Conservation (phyloP, 2,797 vertebrate genomes). For the Numenius phaeopus region DNA sequence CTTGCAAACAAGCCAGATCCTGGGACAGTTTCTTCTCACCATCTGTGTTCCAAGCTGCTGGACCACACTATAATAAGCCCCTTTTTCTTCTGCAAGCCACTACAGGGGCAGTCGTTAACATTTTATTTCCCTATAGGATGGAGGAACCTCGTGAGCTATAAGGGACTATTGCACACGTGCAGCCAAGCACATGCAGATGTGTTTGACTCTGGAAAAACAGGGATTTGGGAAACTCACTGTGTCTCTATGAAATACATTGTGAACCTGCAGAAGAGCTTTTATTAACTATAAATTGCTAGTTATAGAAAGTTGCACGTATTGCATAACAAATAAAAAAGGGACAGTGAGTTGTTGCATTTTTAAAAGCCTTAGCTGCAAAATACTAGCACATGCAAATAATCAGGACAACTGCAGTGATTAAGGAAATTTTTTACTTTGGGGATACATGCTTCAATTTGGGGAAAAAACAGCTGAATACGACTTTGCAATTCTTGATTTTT, state of each 20-base stretch:
- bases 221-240: not conserved
- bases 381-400: not conserved
- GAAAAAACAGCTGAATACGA: not conserved
- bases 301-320: not conserved
- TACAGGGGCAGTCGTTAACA: not conserved
- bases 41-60: not conserved
- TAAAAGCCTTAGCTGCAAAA: not conserved
- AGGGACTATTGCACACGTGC: not conserved
- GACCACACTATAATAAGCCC: not conserved
- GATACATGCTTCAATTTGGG: not conserved
- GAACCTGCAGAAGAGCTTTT: not conserved
- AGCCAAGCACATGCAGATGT: not conserved
- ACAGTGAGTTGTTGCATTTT: not conserved
- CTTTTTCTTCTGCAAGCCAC: not conserved
- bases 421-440: not conserved
- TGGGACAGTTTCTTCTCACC: not conserved
- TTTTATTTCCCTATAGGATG: not conserved
- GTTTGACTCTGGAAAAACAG: not conserved
- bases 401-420: not conserved
- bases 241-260: not conserved
- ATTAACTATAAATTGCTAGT: not conserved
- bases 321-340: not conserved
- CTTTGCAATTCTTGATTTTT: not conserved
- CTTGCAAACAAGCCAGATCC: not conserved
- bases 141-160: rapidly evolving